A percentile compares a stretch with the other conserved stretches of the same genome.
These are phyloP conservation scores for Ptyas mucosa DNA, from an alignment of 2,113 vertebrate genomes.

Conservation along the genomic window DNA sequence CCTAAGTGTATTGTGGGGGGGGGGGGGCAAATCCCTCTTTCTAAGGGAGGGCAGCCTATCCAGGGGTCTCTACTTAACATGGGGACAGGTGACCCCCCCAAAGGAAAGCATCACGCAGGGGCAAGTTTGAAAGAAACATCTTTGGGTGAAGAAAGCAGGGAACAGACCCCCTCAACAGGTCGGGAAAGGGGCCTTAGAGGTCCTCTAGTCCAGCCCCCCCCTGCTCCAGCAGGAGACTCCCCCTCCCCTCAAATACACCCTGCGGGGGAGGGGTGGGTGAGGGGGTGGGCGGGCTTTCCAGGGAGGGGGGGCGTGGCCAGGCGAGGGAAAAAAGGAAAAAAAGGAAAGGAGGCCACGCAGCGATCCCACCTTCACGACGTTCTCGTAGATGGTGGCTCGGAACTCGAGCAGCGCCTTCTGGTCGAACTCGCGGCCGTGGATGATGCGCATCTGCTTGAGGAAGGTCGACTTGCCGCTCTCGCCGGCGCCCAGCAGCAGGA, in stretches of 20 bases:
- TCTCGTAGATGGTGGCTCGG: slow-evolving; percentile 92
- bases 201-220: neutral
- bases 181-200: neutral
- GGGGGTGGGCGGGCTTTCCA: neutral
- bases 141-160: neutral
- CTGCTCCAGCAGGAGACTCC: neutral
- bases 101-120: neutral
- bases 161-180: neutral
- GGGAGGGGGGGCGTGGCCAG: neutral
- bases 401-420: slow-evolving; percentile 90
- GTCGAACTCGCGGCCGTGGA: slow-evolving; percentile 91
- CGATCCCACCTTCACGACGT: slow-evolving; percentile 84
- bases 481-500: slow-evolving; percentile 88
- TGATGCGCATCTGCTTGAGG: slow-evolving; percentile 95
- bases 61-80: neutral
- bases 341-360: neutral
- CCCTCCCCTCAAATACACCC: too few species aligned
- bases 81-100: neutral
- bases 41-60: neutral
- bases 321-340: too few species aligned
- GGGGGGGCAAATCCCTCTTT: neutral
- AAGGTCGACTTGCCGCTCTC: slow-evolving; percentile 95
- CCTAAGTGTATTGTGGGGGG: too few species aligned
- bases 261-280: neutral
- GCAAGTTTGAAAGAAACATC: neutral